These are phyloP conservation scores for Papilio polytes DNA, from an alignment of 1,140 invertebrate species.

Conservation along the genomic window DNA sequence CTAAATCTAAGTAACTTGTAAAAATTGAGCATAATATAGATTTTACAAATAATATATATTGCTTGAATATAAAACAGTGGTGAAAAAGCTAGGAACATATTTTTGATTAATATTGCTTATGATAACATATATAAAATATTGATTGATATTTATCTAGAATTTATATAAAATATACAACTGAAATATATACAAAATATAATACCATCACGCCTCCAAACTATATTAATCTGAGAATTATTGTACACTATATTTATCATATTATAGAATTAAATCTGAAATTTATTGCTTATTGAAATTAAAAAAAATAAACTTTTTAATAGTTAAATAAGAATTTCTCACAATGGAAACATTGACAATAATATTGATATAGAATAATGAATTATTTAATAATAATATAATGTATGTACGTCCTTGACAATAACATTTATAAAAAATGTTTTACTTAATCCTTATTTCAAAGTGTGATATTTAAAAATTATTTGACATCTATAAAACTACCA, in stretches of 20 bases:
- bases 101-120: constrained; percentile 1
- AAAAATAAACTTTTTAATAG: constrained; percentile 14
- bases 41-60: background rate
- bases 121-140: background rate
- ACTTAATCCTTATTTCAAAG: background rate
- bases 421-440: constrained; percentile 14
- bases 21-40: background rate
- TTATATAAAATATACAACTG: constrained; percentile 1
- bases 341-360: constrained; percentile 53
- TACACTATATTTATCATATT: constrained; percentile 37
- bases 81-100: background rate
- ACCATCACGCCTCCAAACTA: constrained; percentile 2
- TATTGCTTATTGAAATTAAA: constrained; percentile 35
- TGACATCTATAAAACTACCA: background rate
- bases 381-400: constrained; percentile 27
- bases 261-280: constrained; percentile 20
- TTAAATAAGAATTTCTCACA: constrained; percentile 46
- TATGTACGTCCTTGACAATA: constrained; percentile 40
- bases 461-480: constrained; percentile 22
- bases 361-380: constrained; percentile 27
- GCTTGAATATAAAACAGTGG: background rate
- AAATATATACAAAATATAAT: constrained; percentile 36
- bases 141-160: constrained; percentile 3
- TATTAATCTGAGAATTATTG: constrained; percentile 25
- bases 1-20: background rate